These are phyloP conservation scores for Kryptolebias ocellatus DNA, from an alignment of 2,797 vertebrate species.

Conservation along the genomic window DNA sequence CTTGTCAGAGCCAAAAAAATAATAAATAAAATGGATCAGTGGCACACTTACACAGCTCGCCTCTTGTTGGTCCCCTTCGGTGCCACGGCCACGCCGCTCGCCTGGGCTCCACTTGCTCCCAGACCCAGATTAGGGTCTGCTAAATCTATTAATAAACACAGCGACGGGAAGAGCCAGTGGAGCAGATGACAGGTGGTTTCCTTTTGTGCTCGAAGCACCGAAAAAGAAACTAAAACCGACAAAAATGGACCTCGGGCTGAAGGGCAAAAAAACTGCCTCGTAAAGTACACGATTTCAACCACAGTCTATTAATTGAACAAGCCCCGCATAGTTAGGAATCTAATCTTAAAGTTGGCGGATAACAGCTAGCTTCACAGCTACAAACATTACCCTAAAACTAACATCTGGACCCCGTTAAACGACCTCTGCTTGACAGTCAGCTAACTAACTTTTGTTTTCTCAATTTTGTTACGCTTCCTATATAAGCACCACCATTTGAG, in stretches of 20 bases:
- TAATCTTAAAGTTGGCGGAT: neutral
- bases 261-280: neutral
- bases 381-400: slow-evolving; percentile 1
- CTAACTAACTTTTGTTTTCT: neutral
- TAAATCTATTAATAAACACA: slow-evolving; percentile 85
- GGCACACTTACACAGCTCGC: slow-evolving; percentile 83
- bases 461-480: neutral
- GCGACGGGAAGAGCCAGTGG: slow-evolving; percentile 22
- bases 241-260: neutral
- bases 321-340: neutral
- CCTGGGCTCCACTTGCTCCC: slow-evolving; percentile 81
- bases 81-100: slow-evolving; percentile 78
- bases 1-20: neutral
- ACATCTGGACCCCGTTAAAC: neutral
- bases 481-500: neutral
- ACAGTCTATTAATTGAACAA: neutral
- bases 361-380: slow-evolving; percentile 6
- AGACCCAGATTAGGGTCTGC: slow-evolving; percentile 87
- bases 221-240: slow-evolving; percentile 26
- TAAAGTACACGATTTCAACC: neutral
- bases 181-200: slow-evolving; percentile 48
- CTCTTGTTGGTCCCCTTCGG: slow-evolving; percentile 89
- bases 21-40: neutral
- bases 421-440: neutral
- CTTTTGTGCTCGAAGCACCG: slow-evolving; percentile 8